Percentiles rank a stretch among this genome's conserved stretches.
Conservation (phyloP, 1,140 invertebrate species). For the Drosophila fuyamai region DNA sequence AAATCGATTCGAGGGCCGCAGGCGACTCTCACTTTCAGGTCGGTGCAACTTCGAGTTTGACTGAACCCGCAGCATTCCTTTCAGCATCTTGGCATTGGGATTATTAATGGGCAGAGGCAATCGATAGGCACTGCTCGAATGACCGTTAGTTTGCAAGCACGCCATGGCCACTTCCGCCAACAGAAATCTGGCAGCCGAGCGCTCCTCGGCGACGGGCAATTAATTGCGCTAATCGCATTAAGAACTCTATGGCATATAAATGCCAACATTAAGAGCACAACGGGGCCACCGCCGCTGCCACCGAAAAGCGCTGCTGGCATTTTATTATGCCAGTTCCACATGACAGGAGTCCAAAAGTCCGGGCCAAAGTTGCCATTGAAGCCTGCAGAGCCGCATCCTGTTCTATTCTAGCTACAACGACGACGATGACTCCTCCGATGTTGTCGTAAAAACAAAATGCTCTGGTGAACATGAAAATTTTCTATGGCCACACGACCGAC, state of each 20-base stretch:
- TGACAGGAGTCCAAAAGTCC: slow-evolving; percentile 37
- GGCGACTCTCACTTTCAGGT: slow-evolving; percentile 64
- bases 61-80: slow-evolving; percentile 69
- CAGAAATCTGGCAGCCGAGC: slow-evolving; percentile 19
- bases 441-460: slow-evolving; percentile 60
- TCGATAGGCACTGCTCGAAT: slow-evolving; percentile 28
- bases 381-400: slow-evolving; percentile 48
- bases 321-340: slow-evolving; percentile 53
- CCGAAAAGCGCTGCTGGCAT: slow-evolving; percentile 38
- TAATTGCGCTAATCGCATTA: slow-evolving; percentile 45
- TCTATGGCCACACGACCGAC: slow-evolving; percentile 33
- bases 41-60: neutral
- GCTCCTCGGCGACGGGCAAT: slow-evolving; percentile 22
- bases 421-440: slow-evolving; percentile 10
- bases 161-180: slow-evolving; percentile 38
- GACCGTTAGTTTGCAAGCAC: slow-evolving; percentile 28
- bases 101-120: slow-evolving; percentile 42
- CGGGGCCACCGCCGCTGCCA: slow-evolving; percentile 10
- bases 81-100: slow-evolving; percentile 8
- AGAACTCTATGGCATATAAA: slow-evolving; percentile 44
- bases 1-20: slow-evolving; percentile 53
- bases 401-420: slow-evolving; percentile 6
- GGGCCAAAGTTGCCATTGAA: slow-evolving; percentile 7
- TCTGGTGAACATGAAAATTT: slow-evolving; percentile 51
- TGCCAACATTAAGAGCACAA: slow-evolving; percentile 45